These are phyloP conservation scores for Philopedon plagiatum DNA, from an alignment of 2,888 invertebrate genomes.

Conservation along the genomic window DNA sequence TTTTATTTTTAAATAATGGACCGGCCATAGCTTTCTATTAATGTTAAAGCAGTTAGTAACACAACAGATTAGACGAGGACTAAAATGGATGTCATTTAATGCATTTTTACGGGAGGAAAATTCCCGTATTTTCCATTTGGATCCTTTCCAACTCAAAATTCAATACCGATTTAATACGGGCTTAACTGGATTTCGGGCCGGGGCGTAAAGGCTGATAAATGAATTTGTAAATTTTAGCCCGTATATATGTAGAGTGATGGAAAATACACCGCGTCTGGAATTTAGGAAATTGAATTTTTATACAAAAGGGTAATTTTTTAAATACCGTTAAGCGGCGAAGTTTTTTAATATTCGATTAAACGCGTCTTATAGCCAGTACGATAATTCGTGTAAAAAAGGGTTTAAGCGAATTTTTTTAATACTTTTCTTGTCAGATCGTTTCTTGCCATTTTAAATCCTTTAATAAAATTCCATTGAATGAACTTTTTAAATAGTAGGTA, in stretches of 20 bases:
- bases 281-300: constrained; percentile 1
- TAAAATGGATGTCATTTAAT: constrained; percentile 1
- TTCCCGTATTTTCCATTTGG: constrained; percentile 12
- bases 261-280: not conserved
- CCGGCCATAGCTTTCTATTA: not conserved
- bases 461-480: no score
- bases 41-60: not conserved
- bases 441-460: no score
- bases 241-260: not conserved
- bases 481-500: no score
- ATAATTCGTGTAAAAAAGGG: no score
- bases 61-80: not conserved
- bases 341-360: no score
- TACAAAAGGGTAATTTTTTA: not conserved
- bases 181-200: constrained; percentile 6
- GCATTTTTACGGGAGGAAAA: not conserved
- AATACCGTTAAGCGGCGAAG: not conserved
- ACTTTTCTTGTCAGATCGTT: no score
- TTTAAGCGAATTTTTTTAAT: no score
- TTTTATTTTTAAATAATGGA: no score
- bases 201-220: not conserved
- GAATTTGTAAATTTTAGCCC: not conserved
- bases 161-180: constrained; percentile 6
- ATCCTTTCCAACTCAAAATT: constrained; percentile 14
- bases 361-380: no score